These are phyloP conservation scores for Poeciliopsis retropinna DNA, from an alignment of 2,113 vertebrate genomes.

Conservation along the genomic window DNA sequence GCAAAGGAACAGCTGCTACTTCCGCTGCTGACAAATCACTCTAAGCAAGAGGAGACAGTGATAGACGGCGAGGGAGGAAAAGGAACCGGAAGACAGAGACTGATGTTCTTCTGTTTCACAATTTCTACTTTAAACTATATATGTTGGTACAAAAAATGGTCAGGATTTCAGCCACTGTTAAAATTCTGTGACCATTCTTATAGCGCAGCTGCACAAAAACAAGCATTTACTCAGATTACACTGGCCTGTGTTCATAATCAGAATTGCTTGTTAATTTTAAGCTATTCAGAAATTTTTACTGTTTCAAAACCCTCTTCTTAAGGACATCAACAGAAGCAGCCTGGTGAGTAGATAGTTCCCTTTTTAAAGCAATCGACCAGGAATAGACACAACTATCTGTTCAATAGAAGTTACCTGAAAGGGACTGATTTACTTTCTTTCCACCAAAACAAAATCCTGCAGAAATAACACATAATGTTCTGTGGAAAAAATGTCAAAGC, in stretches of 20 bases:
- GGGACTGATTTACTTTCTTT: background rate
- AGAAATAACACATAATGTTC: background rate
- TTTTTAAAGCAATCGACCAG: conserved; percentile 27
- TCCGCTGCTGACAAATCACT: conserved; percentile 73
- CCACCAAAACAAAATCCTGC: background rate
- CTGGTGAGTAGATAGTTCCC: conserved; percentile 20
- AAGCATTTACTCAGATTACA: conserved; percentile 70
- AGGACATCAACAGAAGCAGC: conserved; percentile 15
- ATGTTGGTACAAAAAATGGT: conserved; percentile 53
- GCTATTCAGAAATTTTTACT: conserved; percentile 36
- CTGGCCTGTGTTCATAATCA: conserved; percentile 31
- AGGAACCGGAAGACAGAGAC: conserved; percentile 45
- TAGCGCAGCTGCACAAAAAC: conserved; percentile 61
- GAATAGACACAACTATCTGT: conserved; percentile 35
- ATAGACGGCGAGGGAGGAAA: conserved; percentile 17
- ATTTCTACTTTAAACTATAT: conserved; percentile 49
- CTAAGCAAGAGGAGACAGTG: conserved; percentile 46
- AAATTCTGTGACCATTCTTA: conserved; percentile 62
- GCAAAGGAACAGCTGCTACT: conserved; percentile 75
- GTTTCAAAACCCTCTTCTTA: conserved; percentile 10
- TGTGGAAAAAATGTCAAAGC: conserved; percentile 21
- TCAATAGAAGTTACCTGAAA: conserved; percentile 35
- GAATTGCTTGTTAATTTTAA: conserved; percentile 46
- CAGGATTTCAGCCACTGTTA: conserved; percentile 66
- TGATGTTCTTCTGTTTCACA: conserved; percentile 40